Percentiles rank a stretch among this genome's conserved stretches.
phyloP scores from a whole-genome alignment of 2,888 invertebrate species.

The Cyclophora punctaria region DNA sequence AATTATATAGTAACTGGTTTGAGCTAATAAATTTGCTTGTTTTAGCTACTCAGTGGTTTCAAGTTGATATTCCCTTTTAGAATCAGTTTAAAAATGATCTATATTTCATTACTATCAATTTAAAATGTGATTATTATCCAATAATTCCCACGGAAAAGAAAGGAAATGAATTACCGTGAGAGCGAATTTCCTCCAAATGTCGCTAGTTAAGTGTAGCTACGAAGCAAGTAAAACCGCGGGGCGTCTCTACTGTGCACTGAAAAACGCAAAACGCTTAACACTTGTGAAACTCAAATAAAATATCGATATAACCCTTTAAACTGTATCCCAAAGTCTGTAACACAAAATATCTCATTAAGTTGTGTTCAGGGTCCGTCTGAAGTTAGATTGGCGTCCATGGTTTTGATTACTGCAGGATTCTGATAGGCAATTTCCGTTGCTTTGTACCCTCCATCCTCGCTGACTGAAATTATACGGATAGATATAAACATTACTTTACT shows the following conservation, averaged over 20 bases:
- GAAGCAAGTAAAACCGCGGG: no score
- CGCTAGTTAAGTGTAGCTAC: no score
- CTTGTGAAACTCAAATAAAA: background rate
- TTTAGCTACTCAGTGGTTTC: no score
- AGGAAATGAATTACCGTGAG: no score
- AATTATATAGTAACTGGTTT: slow-evolving; percentile 2
- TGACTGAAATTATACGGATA: slow-evolving; percentile 42
- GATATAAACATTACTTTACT: slow-evolving; percentile 49
- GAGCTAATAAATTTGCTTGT: background rate
- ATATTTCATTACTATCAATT: no score
- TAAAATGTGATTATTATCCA: no score
- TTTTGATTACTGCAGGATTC: slow-evolving; percentile 52
- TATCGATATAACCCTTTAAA: background rate
- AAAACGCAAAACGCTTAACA: no score
- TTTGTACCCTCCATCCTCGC: slow-evolving; percentile 59
- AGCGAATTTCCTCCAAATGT: no score
- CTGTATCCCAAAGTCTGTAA: slow-evolving; percentile 9
- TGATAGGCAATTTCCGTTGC: slow-evolving; percentile 71
- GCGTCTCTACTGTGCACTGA: no score
- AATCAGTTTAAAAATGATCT: no score
- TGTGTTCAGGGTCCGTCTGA: slow-evolving; percentile 44
- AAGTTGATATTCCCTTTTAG: no score
- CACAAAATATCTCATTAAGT: slow-evolving; percentile 58
- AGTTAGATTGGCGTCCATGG: slow-evolving; percentile 57
- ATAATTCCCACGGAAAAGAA: no score